Percentiles rank a stretch among this genome's conserved stretches.
phyloP scores from a whole-genome alignment of 1,140 invertebrate genomes.

The Bombus turneri region DNA sequence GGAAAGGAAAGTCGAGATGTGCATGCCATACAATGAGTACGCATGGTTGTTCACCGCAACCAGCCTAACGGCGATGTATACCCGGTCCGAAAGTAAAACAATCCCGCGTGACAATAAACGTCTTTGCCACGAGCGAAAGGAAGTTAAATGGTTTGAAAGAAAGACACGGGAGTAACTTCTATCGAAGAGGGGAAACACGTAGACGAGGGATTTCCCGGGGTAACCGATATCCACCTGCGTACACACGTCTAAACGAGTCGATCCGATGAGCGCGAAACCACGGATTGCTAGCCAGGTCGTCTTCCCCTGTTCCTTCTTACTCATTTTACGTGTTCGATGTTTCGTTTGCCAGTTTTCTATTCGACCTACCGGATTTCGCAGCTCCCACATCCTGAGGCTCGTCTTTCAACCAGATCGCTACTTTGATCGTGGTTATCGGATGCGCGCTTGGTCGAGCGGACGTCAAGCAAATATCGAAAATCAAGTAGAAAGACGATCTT shows the following conservation, averaged over 20 bases:
- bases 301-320: slow-evolving; percentile 8
- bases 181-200: slow-evolving; percentile 37
- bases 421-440: slow-evolving; percentile 48
- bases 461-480: too few relatives aligned
- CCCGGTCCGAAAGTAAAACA: slow-evolving; percentile 78
- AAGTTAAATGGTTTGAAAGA: slow-evolving; percentile 40
- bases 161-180: neutral
- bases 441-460: slow-evolving; percentile 44
- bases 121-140: slow-evolving; percentile 8
- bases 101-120: slow-evolving; percentile 75
- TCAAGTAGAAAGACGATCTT: too few relatives aligned
- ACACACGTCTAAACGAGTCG: slow-evolving; percentile 20
- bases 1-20: slow-evolving; percentile 69
- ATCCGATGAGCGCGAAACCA: slow-evolving; percentile 55
- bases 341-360: slow-evolving; percentile 41
- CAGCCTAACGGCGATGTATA: slow-evolving; percentile 47
- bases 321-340: slow-evolving; percentile 45
- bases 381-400: slow-evolving; percentile 76
- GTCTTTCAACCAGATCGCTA: slow-evolving; percentile 62
- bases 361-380: slow-evolving; percentile 75
- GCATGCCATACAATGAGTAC: slow-evolving; percentile 65
- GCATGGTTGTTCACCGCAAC: slow-evolving; percentile 68
- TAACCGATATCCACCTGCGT: slow-evolving; percentile 77
- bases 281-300: slow-evolving; percentile 53
- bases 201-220: slow-evolving; percentile 57